Conservation (phyloP, 2,888 invertebrate genomes). For the Parasteatoda lunata region DNA sequence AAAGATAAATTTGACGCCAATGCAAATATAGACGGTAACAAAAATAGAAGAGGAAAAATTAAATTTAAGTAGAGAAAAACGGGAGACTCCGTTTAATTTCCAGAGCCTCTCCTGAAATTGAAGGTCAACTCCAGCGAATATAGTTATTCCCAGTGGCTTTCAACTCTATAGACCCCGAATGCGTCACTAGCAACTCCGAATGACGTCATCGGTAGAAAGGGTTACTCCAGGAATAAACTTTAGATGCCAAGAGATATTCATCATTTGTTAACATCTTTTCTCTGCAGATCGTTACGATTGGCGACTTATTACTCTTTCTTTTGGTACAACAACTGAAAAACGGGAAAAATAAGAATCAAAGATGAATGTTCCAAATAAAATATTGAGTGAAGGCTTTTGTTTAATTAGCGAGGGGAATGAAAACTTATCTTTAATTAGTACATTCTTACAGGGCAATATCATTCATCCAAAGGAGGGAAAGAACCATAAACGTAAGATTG, state of each 20-base stretch:
- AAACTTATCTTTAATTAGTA: too few species aligned
- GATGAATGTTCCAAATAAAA: too few species aligned
- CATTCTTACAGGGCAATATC: too few species aligned
- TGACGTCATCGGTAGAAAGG: slow-evolving; percentile 49
- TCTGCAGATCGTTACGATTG: background rate
- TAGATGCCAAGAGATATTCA: background rate
- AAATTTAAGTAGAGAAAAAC: background rate
- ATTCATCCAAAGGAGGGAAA: too few species aligned
- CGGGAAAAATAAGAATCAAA: background rate
- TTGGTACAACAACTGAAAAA: background rate
- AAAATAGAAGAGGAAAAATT: background rate
- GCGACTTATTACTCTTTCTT: background rate
- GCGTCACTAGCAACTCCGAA: slow-evolving; percentile 43
- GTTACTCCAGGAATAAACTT: slow-evolving; percentile 1
- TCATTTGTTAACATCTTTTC: background rate
- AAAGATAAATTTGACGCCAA: background rate
- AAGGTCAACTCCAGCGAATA: slow-evolving; percentile 49
- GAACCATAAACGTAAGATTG: too few species aligned
- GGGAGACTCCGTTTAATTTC: slow-evolving; percentile 26
- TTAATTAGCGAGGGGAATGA: too few species aligned
- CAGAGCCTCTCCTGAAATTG: slow-evolving; percentile 21
- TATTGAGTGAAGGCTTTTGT: too few species aligned
- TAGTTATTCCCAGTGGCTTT: slow-evolving; percentile 46
- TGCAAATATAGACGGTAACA: background rate
- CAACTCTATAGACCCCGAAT: slow-evolving; percentile 28